Percentiles rank a stretch among this genome's conserved stretches.
phyloP scores from a whole-genome alignment of 2,888 invertebrate genomes.

The Protophormia terraenovae region DNA sequence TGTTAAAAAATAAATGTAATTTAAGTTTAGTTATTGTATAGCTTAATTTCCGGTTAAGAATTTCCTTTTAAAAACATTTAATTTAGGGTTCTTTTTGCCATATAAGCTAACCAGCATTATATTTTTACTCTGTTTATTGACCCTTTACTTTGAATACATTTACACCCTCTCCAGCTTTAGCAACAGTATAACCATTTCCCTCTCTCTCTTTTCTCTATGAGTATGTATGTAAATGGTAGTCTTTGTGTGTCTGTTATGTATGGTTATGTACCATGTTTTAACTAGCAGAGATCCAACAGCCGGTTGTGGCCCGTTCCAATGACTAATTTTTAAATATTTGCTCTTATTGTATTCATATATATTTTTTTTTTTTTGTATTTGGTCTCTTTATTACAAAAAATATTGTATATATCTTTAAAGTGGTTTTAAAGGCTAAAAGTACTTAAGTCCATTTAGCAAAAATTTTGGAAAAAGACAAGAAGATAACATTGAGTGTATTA shows the following conservation, averaged over 20 bases:
- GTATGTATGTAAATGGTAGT: conserved; percentile 2
- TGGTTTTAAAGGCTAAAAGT: neutral
- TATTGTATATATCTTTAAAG: neutral
- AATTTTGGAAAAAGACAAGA: neutral
- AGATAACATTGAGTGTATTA: no score
- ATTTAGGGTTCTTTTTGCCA: conserved; percentile 21
- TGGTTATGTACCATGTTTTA: neutral
- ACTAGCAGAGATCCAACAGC: neutral
- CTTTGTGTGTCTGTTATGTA: neutral
- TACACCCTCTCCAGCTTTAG: neutral
- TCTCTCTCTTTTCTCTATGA: neutral
- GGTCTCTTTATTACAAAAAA: conserved; percentile 17
- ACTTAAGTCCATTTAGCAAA: neutral
- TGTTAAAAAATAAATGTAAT: neutral
- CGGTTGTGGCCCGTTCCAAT: conserved; percentile 56
- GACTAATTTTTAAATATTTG: conserved; percentile 64
- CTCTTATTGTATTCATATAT: conserved; percentile 59
- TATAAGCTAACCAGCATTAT: neutral
- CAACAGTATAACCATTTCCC: neutral
- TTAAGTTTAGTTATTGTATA: neutral
- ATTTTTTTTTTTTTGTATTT: conserved; percentile 18
- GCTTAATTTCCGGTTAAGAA: conserved; percentile 22
- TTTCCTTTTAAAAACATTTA: neutral
- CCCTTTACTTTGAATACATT: conserved; percentile 28
- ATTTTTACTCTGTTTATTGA: conserved; percentile 40